Conservation (phyloP, 2,888 invertebrate genomes). For the Calliphora vomitoria region DNA sequence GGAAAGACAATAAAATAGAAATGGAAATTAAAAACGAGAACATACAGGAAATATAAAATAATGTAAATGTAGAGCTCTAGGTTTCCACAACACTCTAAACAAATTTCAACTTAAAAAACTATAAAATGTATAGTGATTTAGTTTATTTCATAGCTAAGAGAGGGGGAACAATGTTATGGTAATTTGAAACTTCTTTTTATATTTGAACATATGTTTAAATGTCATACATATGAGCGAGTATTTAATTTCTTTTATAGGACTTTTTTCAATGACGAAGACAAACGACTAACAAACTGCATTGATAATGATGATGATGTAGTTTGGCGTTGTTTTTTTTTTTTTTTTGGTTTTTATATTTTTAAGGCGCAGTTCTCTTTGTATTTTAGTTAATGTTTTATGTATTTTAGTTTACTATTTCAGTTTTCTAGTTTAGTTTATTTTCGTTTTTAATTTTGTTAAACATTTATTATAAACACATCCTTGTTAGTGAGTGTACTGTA, state of each 20-base stretch:
- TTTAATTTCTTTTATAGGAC: constrained; percentile 34
- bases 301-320: constrained; percentile 33
- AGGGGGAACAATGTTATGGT: constrained; percentile 57
- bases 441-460: constrained; percentile 59
- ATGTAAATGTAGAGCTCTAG: not conserved
- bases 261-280: constrained; percentile 77
- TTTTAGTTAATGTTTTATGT: constrained; percentile 59
- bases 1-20: constrained; percentile 76
- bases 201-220: constrained; percentile 65
- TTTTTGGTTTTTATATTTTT: constrained; percentile 32
- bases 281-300: constrained; percentile 78
- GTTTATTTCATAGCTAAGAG: constrained; percentile 30
- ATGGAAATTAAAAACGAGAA: constrained; percentile 29
- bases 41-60: constrained; percentile 70
- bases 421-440: constrained; percentile 39
- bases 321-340: too few relatives aligned
- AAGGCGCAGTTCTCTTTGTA: constrained; percentile 64
- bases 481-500: not conserved
- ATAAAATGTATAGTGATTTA: constrained; percentile 58
- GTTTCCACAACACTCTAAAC: too few relatives aligned
- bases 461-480: constrained; percentile 64
- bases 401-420: constrained; percentile 58
- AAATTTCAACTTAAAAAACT: constrained; percentile 50
- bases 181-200: constrained; percentile 67
- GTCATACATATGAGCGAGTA: constrained; percentile 42